phyloP scores from a whole-genome alignment of 2,888 invertebrate genomes.

The Siphlonurus alternatus region DNA sequence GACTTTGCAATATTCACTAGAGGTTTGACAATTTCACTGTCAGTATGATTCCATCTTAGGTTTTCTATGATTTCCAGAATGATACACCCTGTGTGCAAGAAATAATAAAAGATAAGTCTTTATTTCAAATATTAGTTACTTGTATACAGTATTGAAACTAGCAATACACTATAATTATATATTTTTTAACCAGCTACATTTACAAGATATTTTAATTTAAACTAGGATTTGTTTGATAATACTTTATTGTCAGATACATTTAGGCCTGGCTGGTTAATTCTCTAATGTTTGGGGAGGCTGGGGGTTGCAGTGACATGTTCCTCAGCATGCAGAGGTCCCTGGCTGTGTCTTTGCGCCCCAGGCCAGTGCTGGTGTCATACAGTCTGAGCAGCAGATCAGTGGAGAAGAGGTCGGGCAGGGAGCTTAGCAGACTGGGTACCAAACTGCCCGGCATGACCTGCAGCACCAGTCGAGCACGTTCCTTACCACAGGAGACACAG shows the following conservation, averaged over 20 bases:
- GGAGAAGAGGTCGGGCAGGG: slow-evolving; percentile 58
- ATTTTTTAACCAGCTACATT: too few species aligned
- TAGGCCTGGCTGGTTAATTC: not conserved
- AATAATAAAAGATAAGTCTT: too few species aligned
- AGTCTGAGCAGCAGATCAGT: slow-evolving; percentile 55
- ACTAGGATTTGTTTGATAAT: too few species aligned
- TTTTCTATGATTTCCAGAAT: too few species aligned
- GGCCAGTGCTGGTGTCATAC: slow-evolving; percentile 57
- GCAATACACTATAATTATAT: too few species aligned
- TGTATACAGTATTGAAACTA: too few species aligned
- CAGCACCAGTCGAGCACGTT: slow-evolving; percentile 49
- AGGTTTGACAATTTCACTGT: not conserved
- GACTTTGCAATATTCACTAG: not conserved
- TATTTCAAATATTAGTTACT: too few species aligned
- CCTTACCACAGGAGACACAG: slow-evolving; percentile 59
- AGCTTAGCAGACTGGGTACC: slow-evolving; percentile 64
- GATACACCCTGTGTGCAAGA: too few species aligned
- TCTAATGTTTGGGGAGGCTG: not conserved
- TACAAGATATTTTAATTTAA: too few species aligned
- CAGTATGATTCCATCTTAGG: not conserved
- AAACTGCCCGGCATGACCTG: slow-evolving; percentile 58
- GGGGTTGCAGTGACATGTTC: slow-evolving; percentile 36
- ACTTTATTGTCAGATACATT: too few species aligned
- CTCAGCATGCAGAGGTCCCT: slow-evolving; percentile 72
- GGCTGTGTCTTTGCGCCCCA: slow-evolving; percentile 70